Evolutionary conservation across 2,888 invertebrate species (phyloP).

Genomic region (Synergus laeviventris): DNA sequence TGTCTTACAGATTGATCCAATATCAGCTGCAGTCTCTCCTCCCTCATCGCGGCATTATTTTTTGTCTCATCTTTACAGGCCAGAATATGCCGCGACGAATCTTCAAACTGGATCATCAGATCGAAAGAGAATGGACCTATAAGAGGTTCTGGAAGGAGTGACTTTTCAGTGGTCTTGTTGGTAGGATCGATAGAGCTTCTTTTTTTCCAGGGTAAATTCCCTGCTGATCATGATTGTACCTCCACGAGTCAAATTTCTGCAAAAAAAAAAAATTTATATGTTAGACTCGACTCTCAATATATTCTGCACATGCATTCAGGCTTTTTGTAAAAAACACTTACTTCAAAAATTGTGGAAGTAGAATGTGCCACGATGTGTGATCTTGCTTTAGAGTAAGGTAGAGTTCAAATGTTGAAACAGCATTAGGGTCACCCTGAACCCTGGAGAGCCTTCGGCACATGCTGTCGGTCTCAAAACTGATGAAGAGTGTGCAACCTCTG

Average conservation of each 20-base stretch:
- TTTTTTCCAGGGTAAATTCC: conserved; percentile 92
- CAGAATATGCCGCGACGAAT: conserved; percentile 28
- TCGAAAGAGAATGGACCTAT: conserved; percentile 28
- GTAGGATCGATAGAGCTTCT: conserved; percentile 91
- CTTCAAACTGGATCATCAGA: conserved; percentile 3
- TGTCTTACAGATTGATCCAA: conserved; percentile 2
- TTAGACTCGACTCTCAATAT: not conserved
- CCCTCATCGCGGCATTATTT: not conserved
- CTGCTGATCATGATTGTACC: conserved; percentile 93
- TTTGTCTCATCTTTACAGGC: not conserved
- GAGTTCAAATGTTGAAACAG: conserved; percentile 93
- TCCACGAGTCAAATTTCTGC: conserved; percentile 90
- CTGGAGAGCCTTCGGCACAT: conserved; percentile 86
- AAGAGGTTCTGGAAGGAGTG: not conserved
- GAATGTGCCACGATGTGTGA: conserved; percentile 90
- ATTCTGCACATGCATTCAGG: conserved; percentile 8
- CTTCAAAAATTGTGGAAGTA: conserved; percentile 93
- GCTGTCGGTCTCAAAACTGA: conserved; percentile 87
- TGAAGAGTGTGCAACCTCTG: conserved; percentile 88
- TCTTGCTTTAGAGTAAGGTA: conserved; percentile 92
- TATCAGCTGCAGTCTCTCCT: not conserved
- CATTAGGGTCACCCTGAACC: conserved; percentile 90
- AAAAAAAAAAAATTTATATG: conserved; percentile 59
- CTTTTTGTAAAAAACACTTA: conserved; percentile 77
- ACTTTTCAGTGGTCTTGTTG: conserved; percentile 76